Evolutionary conservation across 2,113 vertebrate species (phyloP), one percentile per base, ranked within the genome.

Genomic region (Raja brachyura): DNA sequence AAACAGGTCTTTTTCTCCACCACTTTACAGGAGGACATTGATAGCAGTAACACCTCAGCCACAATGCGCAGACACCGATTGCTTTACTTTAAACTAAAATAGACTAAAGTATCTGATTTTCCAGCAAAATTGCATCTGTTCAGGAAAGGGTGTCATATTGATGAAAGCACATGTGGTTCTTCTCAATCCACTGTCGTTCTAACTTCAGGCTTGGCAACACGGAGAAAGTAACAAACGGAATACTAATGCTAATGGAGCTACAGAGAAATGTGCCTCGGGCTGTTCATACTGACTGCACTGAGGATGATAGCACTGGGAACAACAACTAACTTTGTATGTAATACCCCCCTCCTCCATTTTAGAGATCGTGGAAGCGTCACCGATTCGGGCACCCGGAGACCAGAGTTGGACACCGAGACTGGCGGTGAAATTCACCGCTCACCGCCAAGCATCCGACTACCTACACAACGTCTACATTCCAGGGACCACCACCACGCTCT

Each of bases 391-490:
- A 6, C 7, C 88, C 2, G 88, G 88, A 92, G 88, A 73, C 16
- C 88, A 92, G 88, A 92, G 66, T 31, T 92, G 88, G 88, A 92
- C 88, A 5, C 88, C 88, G 63, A 92, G 88, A 33, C 63, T 92
- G 0, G 88, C 88, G 16, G 88, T 92, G 63, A 92, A 92, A 70
- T 92, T 92, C 33, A 63, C 88, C 1, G 63, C 33, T 68, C 88
- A 92, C 66, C 88, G 99, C 96, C 99, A 99, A 0, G 98, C 99
- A 90, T 98, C 98, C 0, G 98, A 99, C 95, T 99, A 99, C 95
- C 96, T 98, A 93, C 99, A 99, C 96, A 99, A 99, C 0, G 98
- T 99, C 95, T 99, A 99, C 97, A 99, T 99, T 96, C 99, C 98
- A 0, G 99, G 99, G 93, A 99, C 98, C 96, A 99, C 98, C 0